A percentile compares a stretch with the other conserved stretches of the same genome.
Conservation (phyloP, 2,797 vertebrate genomes). For the Enteromius thamalakanensis region DNA sequence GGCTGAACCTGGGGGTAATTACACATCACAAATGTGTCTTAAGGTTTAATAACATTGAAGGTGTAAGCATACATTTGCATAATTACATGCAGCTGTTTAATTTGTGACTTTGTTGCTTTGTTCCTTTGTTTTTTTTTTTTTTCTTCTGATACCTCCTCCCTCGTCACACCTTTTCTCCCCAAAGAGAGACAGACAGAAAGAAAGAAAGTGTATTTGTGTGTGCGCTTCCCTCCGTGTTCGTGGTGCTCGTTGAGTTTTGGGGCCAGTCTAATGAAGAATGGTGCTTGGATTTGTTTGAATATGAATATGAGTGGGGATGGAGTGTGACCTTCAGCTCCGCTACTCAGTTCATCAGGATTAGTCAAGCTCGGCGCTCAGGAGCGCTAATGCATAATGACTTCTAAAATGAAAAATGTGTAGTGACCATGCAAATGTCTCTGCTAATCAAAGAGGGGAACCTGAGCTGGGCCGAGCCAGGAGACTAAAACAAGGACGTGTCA, state of each 20-base stretch:
- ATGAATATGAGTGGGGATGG: slow-evolving; percentile 99
- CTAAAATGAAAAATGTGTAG: slow-evolving; percentile 99
- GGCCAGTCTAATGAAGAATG: slow-evolving; percentile 94
- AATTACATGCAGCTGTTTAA: slow-evolving; percentile 81
- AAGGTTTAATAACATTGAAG: slow-evolving; percentile 82
- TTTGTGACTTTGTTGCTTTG: slow-evolving; percentile 78
- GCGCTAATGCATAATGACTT: slow-evolving; percentile 99
- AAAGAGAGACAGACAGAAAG: slow-evolving; percentile 52
- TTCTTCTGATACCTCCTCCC: slow-evolving; percentile 57
- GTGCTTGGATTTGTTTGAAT: slow-evolving; percentile 99
- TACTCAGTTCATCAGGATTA: slow-evolving; percentile 99
- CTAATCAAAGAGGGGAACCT: slow-evolving; percentile 99
- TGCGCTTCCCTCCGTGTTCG: slow-evolving; percentile 73
- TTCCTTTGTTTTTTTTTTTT: slow-evolving; percentile 75
- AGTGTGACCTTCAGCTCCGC: slow-evolving; percentile 99
- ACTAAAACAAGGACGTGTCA: slow-evolving; percentile 99
- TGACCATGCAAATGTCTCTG: slow-evolving; percentile 99
- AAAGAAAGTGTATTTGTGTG: slow-evolving; percentile 61
- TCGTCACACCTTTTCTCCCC: slow-evolving; percentile 64
- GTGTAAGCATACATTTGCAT: slow-evolving; percentile 81
- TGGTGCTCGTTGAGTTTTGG: slow-evolving; percentile 56
- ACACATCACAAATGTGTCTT: slow-evolving; percentile 77
- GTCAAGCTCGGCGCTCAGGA: slow-evolving; percentile 99
- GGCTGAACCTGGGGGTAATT: slow-evolving; percentile 80
- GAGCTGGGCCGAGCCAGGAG: slow-evolving; percentile 82